Evolutionary conservation across 2,797 vertebrate genomes (phyloP).

Genomic region (Melanogrammus aeglefinus): DNA sequence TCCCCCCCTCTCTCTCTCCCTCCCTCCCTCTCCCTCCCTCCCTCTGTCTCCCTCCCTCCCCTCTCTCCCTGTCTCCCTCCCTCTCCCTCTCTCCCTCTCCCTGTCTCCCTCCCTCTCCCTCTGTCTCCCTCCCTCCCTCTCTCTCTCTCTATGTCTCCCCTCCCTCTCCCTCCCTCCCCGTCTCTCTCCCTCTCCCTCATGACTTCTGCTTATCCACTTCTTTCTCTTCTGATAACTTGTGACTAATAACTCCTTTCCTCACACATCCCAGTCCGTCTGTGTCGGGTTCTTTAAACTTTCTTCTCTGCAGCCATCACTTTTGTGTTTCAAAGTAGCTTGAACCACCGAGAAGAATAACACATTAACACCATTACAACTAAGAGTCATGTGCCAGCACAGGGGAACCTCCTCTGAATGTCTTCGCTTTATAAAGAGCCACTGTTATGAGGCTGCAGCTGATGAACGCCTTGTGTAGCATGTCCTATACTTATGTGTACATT

Average conservation of each 20-base stretch:
- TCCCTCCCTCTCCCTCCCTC: too few species aligned
- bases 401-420: not conserved
- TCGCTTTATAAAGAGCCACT: too few species aligned
- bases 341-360: not conserved
- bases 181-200: not conserved
- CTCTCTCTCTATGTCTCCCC: not conserved
- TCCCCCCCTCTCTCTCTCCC: too few species aligned
- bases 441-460: too few species aligned
- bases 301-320: not conserved
- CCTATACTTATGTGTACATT: not conserved
- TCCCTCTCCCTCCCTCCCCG: not conserved
- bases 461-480: not conserved
- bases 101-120: too few species aligned
- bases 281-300: not conserved
- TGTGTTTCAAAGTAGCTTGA: not conserved
- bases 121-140: not conserved
- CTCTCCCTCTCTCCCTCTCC: too few species aligned
- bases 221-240: not conserved
- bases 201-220: not conserved
- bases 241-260: not conserved
- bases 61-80: not conserved
- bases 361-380: not conserved
- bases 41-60: not conserved
- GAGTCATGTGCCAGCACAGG: not conserved
- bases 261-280: not conserved